Evolutionary conservation across 2,797 vertebrate genomes (phyloP).

Genomic region (Fistularia tabacaria): DNA sequence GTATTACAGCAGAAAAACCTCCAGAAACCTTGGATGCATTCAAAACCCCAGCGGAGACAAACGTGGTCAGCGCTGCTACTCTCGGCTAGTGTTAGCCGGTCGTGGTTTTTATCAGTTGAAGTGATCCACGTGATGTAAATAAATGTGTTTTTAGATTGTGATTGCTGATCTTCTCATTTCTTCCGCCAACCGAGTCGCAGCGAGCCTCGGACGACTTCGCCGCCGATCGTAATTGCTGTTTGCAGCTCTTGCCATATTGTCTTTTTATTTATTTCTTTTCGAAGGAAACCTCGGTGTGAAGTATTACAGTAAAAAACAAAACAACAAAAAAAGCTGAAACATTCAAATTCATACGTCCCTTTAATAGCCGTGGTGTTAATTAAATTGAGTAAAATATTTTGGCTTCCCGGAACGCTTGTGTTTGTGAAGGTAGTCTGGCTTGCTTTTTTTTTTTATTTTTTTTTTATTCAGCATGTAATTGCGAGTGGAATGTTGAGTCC

Average conservation of each 20-base stretch:
- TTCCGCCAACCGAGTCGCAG: no score
- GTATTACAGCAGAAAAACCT: conserved; percentile 18
- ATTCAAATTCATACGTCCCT: not conserved
- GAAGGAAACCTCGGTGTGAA: no score
- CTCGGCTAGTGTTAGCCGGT: conserved; percentile 32
- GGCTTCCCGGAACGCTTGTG: not conserved
- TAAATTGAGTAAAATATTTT: not conserved
- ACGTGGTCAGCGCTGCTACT: conserved; percentile 51
- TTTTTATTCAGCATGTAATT: no score
- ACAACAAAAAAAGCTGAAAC: not conserved
- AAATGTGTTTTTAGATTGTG: conserved; percentile 79
- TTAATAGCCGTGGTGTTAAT: no score
- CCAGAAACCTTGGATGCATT: conserved; percentile 25
- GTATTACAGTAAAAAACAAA: no score
- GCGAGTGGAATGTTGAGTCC: no score
- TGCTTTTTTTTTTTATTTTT: no score
- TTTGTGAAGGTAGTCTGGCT: not conserved
- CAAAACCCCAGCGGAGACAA: conserved; percentile 13
- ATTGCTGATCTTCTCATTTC: conserved; percentile 9
- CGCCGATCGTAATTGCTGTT: no score
- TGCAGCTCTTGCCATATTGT: no score
- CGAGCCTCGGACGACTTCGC: no score
- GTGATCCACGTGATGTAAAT: conserved; percentile 75
- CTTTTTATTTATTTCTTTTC: no score
- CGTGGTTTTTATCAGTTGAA: conserved; percentile 72